Evolutionary conservation across 2,113 vertebrate species (phyloP).

Genomic region (Noturus placidus): DNA sequence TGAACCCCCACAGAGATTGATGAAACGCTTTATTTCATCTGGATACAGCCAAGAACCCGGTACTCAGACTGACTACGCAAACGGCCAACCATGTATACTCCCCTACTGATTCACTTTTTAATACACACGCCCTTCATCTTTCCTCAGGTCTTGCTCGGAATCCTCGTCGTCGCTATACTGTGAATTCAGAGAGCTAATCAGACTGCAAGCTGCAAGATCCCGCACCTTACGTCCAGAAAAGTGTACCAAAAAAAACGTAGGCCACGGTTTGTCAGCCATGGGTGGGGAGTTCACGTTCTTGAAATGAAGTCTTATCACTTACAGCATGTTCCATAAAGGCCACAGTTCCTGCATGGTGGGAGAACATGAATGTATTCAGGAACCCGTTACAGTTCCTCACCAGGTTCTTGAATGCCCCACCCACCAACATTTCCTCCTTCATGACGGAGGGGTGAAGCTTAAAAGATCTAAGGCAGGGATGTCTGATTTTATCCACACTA

Average conservation of each 20-base stretch:
- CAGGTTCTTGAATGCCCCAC: not conserved
- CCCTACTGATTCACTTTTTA: not conserved
- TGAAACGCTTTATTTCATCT: not conserved
- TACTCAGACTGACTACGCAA: not conserved
- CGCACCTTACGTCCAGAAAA: not conserved
- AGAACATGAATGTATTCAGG: not conserved
- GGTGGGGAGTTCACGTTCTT: not conserved
- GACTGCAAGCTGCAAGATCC: no score
- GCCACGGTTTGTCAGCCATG: not conserved
- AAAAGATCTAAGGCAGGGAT: not conserved
- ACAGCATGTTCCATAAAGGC: not conserved
- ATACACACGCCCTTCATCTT: not conserved
- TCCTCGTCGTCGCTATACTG: not conserved
- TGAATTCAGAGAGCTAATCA: not conserved
- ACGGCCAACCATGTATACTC: not conserved
- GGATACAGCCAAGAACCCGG: not conserved
- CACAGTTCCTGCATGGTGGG: not conserved
- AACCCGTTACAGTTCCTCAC: not conserved
- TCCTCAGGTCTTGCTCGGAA: not conserved
- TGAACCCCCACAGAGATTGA: not conserved
- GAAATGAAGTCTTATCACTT: not conserved
- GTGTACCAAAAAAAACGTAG: not conserved
- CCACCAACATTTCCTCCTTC: not conserved
- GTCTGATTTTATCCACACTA: not conserved
- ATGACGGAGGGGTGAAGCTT: not conserved